Evolutionary conservation across 2,888 invertebrate species (phyloP).

Genomic region (Dynastes grantii): DNA sequence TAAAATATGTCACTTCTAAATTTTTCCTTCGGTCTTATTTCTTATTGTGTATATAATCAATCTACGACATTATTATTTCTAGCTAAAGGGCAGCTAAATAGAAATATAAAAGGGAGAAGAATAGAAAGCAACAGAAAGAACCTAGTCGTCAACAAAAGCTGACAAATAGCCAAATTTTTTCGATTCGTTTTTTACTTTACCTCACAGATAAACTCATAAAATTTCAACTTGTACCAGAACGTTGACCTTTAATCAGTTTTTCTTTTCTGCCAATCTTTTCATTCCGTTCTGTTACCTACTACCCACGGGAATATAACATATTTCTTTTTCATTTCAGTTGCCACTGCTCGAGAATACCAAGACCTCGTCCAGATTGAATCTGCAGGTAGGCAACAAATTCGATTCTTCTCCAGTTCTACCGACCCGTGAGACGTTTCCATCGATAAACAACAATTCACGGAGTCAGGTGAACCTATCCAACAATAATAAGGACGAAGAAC

Average conservation of each 20-base stretch:
- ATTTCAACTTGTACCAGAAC: not conserved
- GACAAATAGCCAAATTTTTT: not conserved
- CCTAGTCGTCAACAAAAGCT: too few species aligned
- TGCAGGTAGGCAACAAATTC: constrained; percentile 65
- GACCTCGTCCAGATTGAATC: constrained; percentile 65
- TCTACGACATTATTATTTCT: too few species aligned
- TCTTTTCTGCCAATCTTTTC: not conserved
- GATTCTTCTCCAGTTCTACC: constrained; percentile 64
- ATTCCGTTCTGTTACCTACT: constrained; percentile 1
- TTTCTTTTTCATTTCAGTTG: constrained; percentile 63
- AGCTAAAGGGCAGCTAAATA: too few species aligned
- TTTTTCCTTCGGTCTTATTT: too few species aligned
- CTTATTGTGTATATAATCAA: too few species aligned
- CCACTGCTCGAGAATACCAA: constrained; percentile 68
- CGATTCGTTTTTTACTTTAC: not conserved
- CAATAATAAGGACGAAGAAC: constrained; percentile 65
- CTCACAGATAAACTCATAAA: not conserved
- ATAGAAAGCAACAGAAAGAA: too few species aligned
- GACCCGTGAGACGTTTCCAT: constrained; percentile 65
- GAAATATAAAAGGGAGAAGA: too few species aligned
- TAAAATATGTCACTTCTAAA: too few species aligned
- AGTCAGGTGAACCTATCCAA: constrained; percentile 62
- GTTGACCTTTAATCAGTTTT: constrained; percentile 7
- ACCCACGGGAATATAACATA: constrained; percentile 6
- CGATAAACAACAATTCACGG: constrained; percentile 68